Conservation (phyloP, 2,888 invertebrate species). For the Tetramorium bicarinatum region DNA sequence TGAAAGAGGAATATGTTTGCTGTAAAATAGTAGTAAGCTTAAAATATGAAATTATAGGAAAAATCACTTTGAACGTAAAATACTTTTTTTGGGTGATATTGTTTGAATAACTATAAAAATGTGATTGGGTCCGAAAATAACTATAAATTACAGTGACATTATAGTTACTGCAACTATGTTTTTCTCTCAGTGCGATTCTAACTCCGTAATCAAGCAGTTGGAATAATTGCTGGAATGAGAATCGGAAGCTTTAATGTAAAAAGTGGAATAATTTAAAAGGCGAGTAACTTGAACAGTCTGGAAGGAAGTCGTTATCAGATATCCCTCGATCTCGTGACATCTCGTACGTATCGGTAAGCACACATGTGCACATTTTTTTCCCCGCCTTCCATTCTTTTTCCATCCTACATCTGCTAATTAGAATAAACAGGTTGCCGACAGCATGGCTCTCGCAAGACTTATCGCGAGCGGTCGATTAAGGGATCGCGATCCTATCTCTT, state of each 20-base stretch:
- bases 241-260: background rate
- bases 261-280: no score
- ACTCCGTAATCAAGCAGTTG: background rate
- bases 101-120: no score
- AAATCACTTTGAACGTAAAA: no score
- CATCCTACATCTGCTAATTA: constrained; percentile 72
- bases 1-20: no score
- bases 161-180: no score
- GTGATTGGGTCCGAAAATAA: no score
- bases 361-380: constrained; percentile 10
- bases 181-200: background rate
- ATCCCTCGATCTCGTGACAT: constrained; percentile 19
- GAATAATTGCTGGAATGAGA: background rate
- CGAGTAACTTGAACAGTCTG: background rate
- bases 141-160: no score
- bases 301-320: background rate
- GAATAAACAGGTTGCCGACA: constrained; percentile 80
- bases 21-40: no score
- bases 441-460: constrained; percentile 64
- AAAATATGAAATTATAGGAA: no score
- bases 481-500: constrained; percentile 73
- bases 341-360: background rate
- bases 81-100: no score
- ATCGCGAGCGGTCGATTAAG: constrained; percentile 73
- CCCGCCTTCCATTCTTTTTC: constrained; percentile 20